Conservation (phyloP, 2,113 vertebrate genomes). For the Tretioscincus oriximinensis region DNA sequence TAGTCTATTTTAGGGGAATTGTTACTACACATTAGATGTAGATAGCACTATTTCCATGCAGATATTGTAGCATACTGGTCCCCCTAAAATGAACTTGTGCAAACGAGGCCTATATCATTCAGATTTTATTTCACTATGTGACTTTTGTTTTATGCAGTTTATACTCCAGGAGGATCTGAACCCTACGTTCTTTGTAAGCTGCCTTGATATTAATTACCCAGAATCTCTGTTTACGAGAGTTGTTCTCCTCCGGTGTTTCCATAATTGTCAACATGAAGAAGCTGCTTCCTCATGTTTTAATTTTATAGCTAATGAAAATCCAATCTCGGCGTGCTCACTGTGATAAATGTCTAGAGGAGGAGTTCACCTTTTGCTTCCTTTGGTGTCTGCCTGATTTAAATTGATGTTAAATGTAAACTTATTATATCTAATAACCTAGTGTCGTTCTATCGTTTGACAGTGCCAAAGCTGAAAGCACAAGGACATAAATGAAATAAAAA, state of each 20-base stretch:
- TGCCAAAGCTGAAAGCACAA: background rate
- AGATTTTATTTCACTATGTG: no score
- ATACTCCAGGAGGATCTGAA: background rate
- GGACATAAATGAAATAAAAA: background rate
- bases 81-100: no score
- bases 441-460: background rate
- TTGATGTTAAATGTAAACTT: constrained; percentile 32
- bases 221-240: background rate
- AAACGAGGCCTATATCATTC: no score
- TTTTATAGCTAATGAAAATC: constrained; percentile 46
- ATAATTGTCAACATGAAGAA: constrained; percentile 37
- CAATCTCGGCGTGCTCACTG: constrained; percentile 28
- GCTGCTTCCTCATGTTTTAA: constrained; percentile 39
- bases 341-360: constrained; percentile 27
- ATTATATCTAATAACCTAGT: constrained; percentile 25
- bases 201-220: background rate
- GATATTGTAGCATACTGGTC: no score
- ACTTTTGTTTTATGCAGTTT: background rate
- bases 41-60: no score
- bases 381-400: constrained; percentile 36
- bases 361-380: constrained; percentile 31
- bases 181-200: background rate
- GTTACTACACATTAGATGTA: no score
- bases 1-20: no score
- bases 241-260: background rate